Percentiles rank a stretch among this genome's conserved stretches.
These are phyloP conservation scores for Liodrosophila aerea DNA, from an alignment of 2,888 invertebrate species.

Conservation along the genomic window DNA sequence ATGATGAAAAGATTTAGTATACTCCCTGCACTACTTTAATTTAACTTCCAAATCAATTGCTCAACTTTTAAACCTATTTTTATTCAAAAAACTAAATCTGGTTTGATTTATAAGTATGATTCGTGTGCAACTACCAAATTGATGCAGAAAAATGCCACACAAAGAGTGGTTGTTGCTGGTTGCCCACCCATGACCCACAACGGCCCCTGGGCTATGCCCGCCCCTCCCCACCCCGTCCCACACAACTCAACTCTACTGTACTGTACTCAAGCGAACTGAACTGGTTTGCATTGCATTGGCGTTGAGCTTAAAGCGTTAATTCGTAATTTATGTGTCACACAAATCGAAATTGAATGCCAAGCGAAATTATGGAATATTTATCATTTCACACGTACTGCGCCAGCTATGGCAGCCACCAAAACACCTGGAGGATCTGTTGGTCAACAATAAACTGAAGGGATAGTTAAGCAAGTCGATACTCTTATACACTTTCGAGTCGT, in stretches of 20 bases:
- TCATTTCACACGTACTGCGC: slow-evolving; percentile 74
- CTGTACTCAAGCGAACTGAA: too few species aligned
- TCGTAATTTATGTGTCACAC: slow-evolving; percentile 83
- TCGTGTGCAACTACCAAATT: slow-evolving; percentile 36
- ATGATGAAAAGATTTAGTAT: too few species aligned
- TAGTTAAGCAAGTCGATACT: too few species aligned
- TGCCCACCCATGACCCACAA: slow-evolving; percentile 51
- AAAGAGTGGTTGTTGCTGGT: slow-evolving; percentile 32
- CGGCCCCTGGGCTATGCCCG: slow-evolving; percentile 22
- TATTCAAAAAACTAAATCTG: neutral
- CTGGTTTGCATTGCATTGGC: slow-evolving; percentile 25
- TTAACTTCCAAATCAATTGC: too few species aligned
- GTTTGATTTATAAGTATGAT: slow-evolving; percentile 36
- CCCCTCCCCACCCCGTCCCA: slow-evolving; percentile 3
- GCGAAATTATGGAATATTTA: slow-evolving; percentile 83
- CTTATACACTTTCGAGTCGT: too few species aligned
- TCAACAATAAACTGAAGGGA: too few species aligned
- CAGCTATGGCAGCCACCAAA: slow-evolving; percentile 7
- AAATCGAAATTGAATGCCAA: slow-evolving; percentile 82
- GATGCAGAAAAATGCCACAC: slow-evolving; percentile 46
- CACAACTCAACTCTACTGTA: too few species aligned
- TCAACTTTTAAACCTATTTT: too few species aligned
- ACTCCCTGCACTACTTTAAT: too few species aligned
- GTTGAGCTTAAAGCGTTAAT: slow-evolving; percentile 82
- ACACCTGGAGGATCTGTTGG: slow-evolving; percentile 25